Evolutionary conservation across 1,140 invertebrate species (phyloP).

Genomic region (Lasaia peninsularis): DNA sequence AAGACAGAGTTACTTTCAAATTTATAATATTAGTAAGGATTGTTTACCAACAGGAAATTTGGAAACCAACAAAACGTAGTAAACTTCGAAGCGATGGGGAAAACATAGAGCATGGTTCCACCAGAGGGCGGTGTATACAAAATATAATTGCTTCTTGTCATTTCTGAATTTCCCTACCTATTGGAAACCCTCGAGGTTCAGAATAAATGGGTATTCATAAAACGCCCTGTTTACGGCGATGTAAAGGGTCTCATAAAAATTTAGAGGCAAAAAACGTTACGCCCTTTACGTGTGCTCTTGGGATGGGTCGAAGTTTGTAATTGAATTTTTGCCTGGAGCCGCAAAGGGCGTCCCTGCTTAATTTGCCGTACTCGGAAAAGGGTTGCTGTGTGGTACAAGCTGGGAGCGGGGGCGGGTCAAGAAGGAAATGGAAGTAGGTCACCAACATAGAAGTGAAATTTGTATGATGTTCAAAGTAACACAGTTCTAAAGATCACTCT

Average conservation of each 20-base stretch:
- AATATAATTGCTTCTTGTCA: slow-evolving; percentile 21
- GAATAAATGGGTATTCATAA: slow-evolving; percentile 72
- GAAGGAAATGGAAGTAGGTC: not conserved
- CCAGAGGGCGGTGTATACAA: slow-evolving; percentile 25
- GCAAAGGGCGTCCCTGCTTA: slow-evolving; percentile 72
- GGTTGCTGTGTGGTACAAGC: slow-evolving; percentile 42
- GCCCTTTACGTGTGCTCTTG: slow-evolving; percentile 65
- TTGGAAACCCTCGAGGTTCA: slow-evolving; percentile 43
- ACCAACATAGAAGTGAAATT: not conserved
- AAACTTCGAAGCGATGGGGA: not conserved
- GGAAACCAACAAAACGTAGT: too few species aligned
- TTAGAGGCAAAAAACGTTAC: slow-evolving; percentile 63
- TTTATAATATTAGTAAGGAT: too few species aligned
- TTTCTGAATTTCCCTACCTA: slow-evolving; percentile 12
- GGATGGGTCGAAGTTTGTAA: slow-evolving; percentile 71
- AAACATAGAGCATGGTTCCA: not conserved
- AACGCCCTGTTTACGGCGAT: slow-evolving; percentile 69
- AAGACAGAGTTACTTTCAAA: too few species aligned
- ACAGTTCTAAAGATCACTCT: too few species aligned
- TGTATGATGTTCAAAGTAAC: too few species aligned
- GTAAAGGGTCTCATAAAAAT: slow-evolving; percentile 74
- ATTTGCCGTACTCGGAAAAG: slow-evolving; percentile 69
- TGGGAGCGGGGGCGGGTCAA: slow-evolving; percentile 21
- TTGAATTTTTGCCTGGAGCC: slow-evolving; percentile 75
- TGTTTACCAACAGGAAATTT: too few species aligned